These are phyloP conservation scores for Hedychridium roseum DNA, from an alignment of 2,888 invertebrate genomes.

Conservation along the genomic window DNA sequence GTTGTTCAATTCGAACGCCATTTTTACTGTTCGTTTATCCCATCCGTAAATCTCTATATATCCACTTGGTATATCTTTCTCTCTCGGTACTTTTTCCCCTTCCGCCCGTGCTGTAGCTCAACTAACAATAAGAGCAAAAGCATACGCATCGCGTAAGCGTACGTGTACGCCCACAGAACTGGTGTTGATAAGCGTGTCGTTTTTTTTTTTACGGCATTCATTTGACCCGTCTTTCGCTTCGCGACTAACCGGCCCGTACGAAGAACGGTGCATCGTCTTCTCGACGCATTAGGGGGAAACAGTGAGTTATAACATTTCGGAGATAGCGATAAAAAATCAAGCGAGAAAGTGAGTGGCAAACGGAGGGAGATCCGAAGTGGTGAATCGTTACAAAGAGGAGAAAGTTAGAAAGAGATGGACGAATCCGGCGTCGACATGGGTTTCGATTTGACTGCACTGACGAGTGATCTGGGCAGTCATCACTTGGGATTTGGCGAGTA, in stretches of 20 bases:
- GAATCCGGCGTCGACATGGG: constrained; percentile 74
- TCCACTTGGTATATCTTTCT: too few species aligned
- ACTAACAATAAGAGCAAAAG: background rate
- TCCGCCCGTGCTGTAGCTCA: too few species aligned
- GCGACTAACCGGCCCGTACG: too few species aligned
- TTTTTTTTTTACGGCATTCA: too few species aligned
- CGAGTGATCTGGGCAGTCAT: constrained; percentile 60
- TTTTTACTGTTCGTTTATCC: too few species aligned
- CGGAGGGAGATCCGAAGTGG: background rate
- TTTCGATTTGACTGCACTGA: constrained; percentile 70
- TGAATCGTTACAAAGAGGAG: background rate
- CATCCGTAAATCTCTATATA: too few species aligned
- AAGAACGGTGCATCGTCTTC: too few species aligned
- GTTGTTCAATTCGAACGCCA: too few species aligned
- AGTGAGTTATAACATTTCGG: background rate
- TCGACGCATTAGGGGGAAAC: background rate
- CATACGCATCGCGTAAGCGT: background rate
- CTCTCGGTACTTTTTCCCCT: too few species aligned
- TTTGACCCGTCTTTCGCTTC: background rate
- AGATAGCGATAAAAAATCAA: background rate
- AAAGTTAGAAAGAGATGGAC: too few species aligned
- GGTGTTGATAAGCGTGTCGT: background rate
- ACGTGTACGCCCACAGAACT: background rate
- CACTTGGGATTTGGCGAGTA: constrained; percentile 66
- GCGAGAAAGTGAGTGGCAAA: background rate